A percentile compares a stretch with the other conserved stretches of the same genome.
Evolutionary conservation across 2,113 vertebrate species (phyloP).

Genomic region (Paedocypris sp.): DNA sequence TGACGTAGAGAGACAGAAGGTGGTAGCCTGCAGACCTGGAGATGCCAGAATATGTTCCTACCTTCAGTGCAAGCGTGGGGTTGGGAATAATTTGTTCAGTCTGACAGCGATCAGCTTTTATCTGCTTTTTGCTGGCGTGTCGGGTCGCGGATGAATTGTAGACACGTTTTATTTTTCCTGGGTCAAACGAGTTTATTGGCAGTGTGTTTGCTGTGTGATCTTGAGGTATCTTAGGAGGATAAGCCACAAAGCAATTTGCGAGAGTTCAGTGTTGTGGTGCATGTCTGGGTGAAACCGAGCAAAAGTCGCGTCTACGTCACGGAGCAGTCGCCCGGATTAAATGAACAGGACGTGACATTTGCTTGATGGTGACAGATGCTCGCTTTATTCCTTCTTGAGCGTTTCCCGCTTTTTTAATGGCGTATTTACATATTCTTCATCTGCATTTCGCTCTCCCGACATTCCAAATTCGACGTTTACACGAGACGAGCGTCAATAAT

Average conservation of each 20-base stretch:
- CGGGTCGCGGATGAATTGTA: neutral
- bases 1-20: slow-evolving; percentile 12
- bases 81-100: neutral
- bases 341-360: slow-evolving; percentile 58
- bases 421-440: slow-evolving; percentile 30
- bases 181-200: slow-evolving; percentile 5
- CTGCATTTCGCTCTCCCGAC: slow-evolving; percentile 22
- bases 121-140: neutral
- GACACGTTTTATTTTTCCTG: neutral
- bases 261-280: slow-evolving; percentile 15
- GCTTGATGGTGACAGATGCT: slow-evolving; percentile 53
- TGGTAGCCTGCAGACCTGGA: slow-evolving; percentile 22
- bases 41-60: neutral
- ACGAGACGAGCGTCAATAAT: neutral
- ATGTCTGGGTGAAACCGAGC: slow-evolving; percentile 21
- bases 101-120: neutral
- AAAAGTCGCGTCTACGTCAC: slow-evolving; percentile 45
- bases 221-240: neutral
- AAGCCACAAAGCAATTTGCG: neutral
- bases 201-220: neutral
- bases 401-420: slow-evolving; percentile 25
- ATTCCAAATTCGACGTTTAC: slow-evolving; percentile 21
- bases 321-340: slow-evolving; percentile 52
- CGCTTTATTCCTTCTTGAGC: slow-evolving; percentile 42
- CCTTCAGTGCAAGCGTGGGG: neutral